Percentiles rank a stretch among this genome's conserved stretches.
These are phyloP conservation scores for Drosophila sp. DNA, from an alignment of 1,140 invertebrate species.

Conservation along the genomic window DNA sequence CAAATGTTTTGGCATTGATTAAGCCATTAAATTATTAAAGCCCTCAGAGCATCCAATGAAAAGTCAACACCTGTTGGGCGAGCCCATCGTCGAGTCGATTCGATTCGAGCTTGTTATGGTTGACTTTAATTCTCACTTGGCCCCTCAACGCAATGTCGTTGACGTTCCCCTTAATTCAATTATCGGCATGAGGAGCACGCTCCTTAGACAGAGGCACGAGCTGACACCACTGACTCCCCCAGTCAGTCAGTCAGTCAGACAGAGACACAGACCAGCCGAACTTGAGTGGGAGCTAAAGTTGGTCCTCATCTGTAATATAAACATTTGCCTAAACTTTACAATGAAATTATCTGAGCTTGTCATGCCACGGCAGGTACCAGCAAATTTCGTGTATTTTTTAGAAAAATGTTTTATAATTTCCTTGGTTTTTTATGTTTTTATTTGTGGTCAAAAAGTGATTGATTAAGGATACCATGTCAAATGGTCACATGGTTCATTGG, in stretches of 20 bases:
- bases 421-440: background rate
- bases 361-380: constrained; percentile 29
- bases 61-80: constrained; percentile 53
- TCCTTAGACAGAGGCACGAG: background rate
- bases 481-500: no score
- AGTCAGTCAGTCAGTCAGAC: background rate
- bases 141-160: constrained; percentile 12
- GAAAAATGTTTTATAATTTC: background rate
- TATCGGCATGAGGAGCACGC: constrained; percentile 46
- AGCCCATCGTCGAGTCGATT: no score
- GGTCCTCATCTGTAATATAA: constrained; percentile 45
- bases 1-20: constrained; percentile 21
- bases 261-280: background rate
- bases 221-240: background rate
- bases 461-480: background rate
- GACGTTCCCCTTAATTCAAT: constrained; percentile 60
- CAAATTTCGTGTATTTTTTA: constrained; percentile 21
- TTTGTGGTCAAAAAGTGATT: background rate
- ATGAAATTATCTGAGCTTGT: constrained; percentile 53
- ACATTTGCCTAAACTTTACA: constrained; percentile 63
- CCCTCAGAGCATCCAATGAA: constrained; percentile 16
- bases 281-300: constrained; percentile 2
- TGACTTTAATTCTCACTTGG: constrained; percentile 40
- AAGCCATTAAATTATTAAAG: constrained; percentile 65
- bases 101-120: background rate